These are phyloP conservation scores for Micrasema minimum DNA, from an alignment of 1,140 invertebrate species.

Conservation along the genomic window DNA sequence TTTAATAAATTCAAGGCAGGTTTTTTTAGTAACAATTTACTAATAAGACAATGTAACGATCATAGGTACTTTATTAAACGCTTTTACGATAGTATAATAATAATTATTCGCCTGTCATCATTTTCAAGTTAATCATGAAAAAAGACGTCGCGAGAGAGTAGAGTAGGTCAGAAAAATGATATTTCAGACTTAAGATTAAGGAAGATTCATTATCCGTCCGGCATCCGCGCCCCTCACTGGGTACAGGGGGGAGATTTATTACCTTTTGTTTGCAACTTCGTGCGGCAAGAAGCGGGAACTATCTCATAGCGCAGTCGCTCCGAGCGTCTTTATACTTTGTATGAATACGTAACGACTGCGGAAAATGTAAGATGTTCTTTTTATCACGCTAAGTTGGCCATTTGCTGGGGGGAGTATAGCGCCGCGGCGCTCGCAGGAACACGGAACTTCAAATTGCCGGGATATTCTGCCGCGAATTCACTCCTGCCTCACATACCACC, in stretches of 20 bases:
- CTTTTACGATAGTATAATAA: no score
- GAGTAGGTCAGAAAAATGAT: background rate
- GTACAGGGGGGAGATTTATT: constrained; percentile 37
- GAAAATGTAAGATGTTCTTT: constrained; percentile 22
- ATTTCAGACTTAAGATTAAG: constrained; percentile 10
- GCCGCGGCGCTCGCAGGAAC: background rate
- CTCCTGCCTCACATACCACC: no score
- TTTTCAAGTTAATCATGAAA: no score
- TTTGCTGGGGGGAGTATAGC: background rate
- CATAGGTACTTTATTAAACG: no score
- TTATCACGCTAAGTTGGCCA: constrained; percentile 13
- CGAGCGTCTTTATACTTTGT: constrained; percentile 17
- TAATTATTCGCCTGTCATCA: no score
- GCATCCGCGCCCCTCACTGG: constrained; percentile 28
- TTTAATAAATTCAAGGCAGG: no score
- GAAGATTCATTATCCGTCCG: constrained; percentile 7
- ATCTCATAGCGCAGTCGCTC: constrained; percentile 23
- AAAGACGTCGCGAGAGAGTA: no score
- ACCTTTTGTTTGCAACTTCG: constrained; percentile 32
- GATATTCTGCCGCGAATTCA: no score
- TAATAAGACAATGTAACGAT: no score
- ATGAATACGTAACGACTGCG: constrained; percentile 23
- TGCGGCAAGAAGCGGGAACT: constrained; percentile 5
- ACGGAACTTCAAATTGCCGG: constrained; percentile 8
- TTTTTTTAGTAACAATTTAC: no score